Evolutionary conservation across 53 echinoderm and acorn worm species (phyloP), one percentile per base, ranked within the genome.

Genomic region (Temnopleurus reevesii): DNA sequence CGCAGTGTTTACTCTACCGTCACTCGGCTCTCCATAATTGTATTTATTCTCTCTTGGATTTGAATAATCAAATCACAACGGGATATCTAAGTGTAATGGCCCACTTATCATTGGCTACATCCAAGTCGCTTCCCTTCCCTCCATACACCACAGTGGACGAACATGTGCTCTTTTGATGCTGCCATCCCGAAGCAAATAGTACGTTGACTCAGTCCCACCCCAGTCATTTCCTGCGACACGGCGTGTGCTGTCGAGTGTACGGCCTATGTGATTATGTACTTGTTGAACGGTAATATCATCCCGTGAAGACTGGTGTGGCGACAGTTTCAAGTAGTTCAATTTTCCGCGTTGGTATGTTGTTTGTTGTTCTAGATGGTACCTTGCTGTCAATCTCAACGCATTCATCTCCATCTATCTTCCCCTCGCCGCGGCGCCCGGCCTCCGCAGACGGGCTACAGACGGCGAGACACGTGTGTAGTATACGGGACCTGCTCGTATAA

Each of bases 321-420:
- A 83, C 83, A 83, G 83, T 83, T 83, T 83, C 83, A 83, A 83
- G 83, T 83, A 83, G 83, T 83, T 83, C 83, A 83, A 83, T 83
- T 83, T 83, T 83, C 83, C 83, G 83, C 83, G 17, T 55, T 55
- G 83, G 35, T 55, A 55, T 83, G 83, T n/a, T n/a, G n/a, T 83
- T 53, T 83, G 83, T 83, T 83, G 83, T 83, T 83, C 83, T 53
- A 83, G 83, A 83, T 83, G 83, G 54, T 55, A 83, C 83, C 83
- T 53, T 26, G 55, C 83, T 83, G 83, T 55, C 83, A 83, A 83
- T 83, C 83, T 53, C 51, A 33, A 51, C 41, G 45, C 83, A 56
- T 83, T 55, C 54, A 83, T 83, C 83, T 83, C 83, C 83, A 83
- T 83, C 19, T 83, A 33, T 83, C 46, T 49, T 17, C 17, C 79